Conservation (phyloP, 2,113 vertebrate species). For the Grammomys dolichurus region DNA sequence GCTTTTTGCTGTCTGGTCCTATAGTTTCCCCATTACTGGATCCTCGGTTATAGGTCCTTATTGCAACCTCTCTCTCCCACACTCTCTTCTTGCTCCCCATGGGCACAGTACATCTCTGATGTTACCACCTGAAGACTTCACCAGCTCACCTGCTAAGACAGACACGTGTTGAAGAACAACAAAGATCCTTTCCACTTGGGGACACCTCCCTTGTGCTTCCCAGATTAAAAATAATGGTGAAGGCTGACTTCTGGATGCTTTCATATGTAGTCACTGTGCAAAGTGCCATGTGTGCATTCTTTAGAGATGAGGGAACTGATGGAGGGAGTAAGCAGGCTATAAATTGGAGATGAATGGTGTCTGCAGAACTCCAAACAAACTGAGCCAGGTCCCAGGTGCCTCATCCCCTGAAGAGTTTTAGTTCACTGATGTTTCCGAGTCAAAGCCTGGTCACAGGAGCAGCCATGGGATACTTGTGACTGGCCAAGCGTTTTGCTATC, state of each 20-base stretch:
- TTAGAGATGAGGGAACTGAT: background rate
- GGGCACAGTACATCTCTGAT: background rate
- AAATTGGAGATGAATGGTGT: background rate
- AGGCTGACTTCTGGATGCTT: background rate
- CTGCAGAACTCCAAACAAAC: background rate
- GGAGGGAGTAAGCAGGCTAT: background rate
- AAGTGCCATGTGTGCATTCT: background rate
- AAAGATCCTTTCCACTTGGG: background rate
- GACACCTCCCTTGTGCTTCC: background rate
- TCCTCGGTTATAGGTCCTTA: background rate
- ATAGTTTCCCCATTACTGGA: background rate
- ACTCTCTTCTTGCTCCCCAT: background rate
- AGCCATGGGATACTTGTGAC: no score
- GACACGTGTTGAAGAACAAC: background rate
- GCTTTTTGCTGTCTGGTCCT: background rate
- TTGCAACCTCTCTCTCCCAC: background rate
- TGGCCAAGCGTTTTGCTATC: background rate
- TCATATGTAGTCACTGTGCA: background rate
- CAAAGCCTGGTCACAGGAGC: background rate
- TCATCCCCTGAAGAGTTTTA: background rate
- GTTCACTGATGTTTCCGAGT: background rate
- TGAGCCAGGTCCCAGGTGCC: background rate
- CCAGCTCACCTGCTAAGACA: background rate
- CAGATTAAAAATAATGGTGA: background rate
- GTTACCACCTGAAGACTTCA: background rate